A percentile compares a stretch with the other conserved stretches of the same genome.
These are phyloP conservation scores for Gobio gobio DNA, from an alignment of 2,113 vertebrate species.

Conservation along the genomic window DNA sequence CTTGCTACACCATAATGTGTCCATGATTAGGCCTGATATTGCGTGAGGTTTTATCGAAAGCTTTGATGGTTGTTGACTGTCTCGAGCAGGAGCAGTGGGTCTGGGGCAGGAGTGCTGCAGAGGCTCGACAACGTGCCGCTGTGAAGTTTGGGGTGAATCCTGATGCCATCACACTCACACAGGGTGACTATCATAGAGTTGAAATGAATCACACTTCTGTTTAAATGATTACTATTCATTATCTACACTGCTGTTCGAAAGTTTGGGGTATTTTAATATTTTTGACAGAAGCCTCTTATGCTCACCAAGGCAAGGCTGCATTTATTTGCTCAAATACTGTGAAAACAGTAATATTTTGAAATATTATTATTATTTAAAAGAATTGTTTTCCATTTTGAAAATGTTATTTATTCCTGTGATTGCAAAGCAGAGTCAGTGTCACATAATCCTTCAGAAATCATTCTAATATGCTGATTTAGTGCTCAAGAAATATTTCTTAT, in stretches of 20 bases:
- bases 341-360: background rate
- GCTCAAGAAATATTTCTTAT: too few relatives aligned
- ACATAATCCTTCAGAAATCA: too few relatives aligned
- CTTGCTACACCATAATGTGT: background rate
- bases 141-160: conserved; percentile 72
- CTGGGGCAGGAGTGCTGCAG: conserved; percentile 77
- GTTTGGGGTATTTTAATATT: background rate
- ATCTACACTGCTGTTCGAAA: background rate
- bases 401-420: too few relatives aligned
- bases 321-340: background rate
- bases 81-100: conserved; percentile 77
- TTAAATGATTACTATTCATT: background rate
- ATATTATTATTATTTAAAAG: background rate
- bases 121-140: conserved; percentile 80
- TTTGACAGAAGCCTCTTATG: background rate
- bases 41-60: background rate
- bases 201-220: background rate
- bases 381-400: too few relatives aligned
- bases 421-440: too few relatives aligned
- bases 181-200: conserved; percentile 68
- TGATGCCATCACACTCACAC: conserved; percentile 73
- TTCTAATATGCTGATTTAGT: too few relatives aligned
- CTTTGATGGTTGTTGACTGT: background rate
- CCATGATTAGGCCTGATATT: background rate
- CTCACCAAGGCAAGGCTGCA: background rate